Conservation (phyloP, 2,888 invertebrate species). For the Nebria salina region DNA sequence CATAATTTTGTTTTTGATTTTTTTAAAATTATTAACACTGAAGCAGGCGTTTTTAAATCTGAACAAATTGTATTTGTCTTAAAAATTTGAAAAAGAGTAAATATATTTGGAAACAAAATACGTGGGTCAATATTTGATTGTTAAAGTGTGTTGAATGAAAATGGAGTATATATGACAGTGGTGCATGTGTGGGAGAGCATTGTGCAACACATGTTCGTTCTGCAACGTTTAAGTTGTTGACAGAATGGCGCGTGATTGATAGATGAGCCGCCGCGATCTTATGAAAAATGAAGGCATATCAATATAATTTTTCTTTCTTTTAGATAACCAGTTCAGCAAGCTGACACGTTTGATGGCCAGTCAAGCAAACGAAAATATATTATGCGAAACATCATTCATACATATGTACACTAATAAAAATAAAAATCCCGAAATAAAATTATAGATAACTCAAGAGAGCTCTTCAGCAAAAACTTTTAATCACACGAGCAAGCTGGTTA, state of each 20-base stretch:
- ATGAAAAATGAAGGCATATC: background rate
- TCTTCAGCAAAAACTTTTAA: background rate
- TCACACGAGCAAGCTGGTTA: background rate
- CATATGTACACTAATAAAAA: background rate
- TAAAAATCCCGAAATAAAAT: background rate
- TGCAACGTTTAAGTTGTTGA: conserved; percentile 1
- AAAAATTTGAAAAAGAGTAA: background rate
- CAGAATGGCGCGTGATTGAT: background rate
- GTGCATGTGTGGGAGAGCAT: background rate
- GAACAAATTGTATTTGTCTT: too few relatives aligned
- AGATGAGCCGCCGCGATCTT: background rate
- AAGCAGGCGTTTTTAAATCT: too few relatives aligned
- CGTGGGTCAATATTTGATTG: too few relatives aligned
- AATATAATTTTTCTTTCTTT: background rate
- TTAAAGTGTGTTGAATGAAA: too few relatives aligned
- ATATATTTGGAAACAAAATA: background rate
- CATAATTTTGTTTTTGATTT: too few relatives aligned
- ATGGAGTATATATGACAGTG: too few relatives aligned
- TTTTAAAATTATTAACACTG: too few relatives aligned
- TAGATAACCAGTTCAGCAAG: background rate
- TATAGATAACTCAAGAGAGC: background rate
- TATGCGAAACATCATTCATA: background rate
- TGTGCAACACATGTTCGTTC: background rate
- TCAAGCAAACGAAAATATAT: background rate
- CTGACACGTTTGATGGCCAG: background rate